A percentile compares a stretch with the other conserved stretches of the same genome.
Conservation (phyloP, 2,113 vertebrate species). For the Campylorhamphus procurvoides region DNA sequence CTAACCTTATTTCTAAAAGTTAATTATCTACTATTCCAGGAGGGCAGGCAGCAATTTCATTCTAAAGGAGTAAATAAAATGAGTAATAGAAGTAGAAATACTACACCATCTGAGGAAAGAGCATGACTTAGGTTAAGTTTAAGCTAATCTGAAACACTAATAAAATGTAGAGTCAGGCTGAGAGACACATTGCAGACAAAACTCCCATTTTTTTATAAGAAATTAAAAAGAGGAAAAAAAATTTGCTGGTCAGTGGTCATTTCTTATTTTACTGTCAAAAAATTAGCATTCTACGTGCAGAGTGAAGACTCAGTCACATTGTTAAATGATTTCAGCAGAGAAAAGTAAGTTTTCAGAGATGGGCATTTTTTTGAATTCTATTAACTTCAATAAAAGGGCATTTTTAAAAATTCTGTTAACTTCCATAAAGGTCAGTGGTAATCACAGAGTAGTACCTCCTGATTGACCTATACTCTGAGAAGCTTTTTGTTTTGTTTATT, state of each 20-base stretch:
- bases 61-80: constrained; percentile 47
- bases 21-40: constrained; percentile 58
- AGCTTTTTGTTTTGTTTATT: background rate
- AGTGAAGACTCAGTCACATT: background rate
- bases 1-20: constrained; percentile 43
- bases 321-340: background rate
- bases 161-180: background rate
- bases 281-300: background rate
- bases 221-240: background rate
- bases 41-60: constrained; percentile 39
- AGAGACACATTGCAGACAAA: background rate
- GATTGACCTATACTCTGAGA: background rate
- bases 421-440: background rate
- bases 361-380: background rate
- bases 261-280: background rate
- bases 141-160: background rate
- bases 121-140: background rate
- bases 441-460: background rate
- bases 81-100: constrained; percentile 53
- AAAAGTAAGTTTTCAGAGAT: background rate
- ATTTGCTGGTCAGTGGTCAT: background rate
- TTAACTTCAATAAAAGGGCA: background rate
- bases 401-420: background rate
- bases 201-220: background rate
- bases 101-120: constrained; percentile 26